phyloP scores from a whole-genome alignment of 2,888 invertebrate genomes.

The Buathra laborator region DNA sequence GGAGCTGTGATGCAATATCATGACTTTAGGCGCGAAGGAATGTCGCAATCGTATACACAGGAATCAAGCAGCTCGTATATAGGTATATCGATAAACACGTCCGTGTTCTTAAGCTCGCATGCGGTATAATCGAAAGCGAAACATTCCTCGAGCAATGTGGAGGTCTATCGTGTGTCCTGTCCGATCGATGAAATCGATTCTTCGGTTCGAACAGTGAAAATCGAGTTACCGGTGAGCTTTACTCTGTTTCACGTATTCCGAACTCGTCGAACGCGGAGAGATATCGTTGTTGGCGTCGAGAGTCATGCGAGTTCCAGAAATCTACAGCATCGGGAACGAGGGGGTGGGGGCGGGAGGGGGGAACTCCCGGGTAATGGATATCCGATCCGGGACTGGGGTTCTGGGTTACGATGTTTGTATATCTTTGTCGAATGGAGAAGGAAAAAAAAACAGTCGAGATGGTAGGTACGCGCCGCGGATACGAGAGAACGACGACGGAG shows the following conservation, averaged over 20 bases:
- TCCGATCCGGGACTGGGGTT: conserved; percentile 68
- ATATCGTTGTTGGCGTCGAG: too few relatives aligned
- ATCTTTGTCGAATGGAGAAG: conserved; percentile 11
- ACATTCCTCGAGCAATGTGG: background rate
- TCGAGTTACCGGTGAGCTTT: background rate
- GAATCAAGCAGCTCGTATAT: background rate
- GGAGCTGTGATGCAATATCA: conserved; percentile 46
- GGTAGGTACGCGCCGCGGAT: conserved; percentile 7
- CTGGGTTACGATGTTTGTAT: conserved; percentile 71
- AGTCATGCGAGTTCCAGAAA: too few relatives aligned
- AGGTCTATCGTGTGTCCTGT: conserved; percentile 22
- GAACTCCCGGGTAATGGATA: conserved; percentile 31
- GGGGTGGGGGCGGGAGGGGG: background rate
- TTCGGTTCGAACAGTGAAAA: background rate
- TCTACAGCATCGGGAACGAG: too few relatives aligned
- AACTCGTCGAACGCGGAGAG: too few relatives aligned
- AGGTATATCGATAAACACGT: background rate
- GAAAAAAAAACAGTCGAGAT: conserved; percentile 37
- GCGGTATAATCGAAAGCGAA: conserved; percentile 38
- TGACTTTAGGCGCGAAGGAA: conserved; percentile 36
- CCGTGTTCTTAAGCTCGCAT: background rate
- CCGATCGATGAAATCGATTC: conserved; percentile 40
- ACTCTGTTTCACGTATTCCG: too few relatives aligned
- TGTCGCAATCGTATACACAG: conserved; percentile 29
- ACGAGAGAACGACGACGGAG: conserved; percentile 33